Conservation (phyloP, 2,113 vertebrate genomes). For the Microtus ochrogaster region DNA sequence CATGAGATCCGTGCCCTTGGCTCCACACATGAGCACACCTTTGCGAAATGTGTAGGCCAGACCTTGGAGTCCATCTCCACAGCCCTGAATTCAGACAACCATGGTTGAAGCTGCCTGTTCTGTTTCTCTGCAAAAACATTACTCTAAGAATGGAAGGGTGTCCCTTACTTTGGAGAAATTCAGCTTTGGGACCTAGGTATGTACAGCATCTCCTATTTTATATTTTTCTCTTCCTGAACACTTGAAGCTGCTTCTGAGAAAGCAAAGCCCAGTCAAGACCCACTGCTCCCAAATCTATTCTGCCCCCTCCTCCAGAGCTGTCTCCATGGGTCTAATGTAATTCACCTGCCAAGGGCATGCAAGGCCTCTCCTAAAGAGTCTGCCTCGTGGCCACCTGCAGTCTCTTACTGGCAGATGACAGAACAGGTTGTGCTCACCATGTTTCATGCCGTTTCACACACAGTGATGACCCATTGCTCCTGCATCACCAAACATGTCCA, state of each 20-base stretch:
- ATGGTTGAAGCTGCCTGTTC: neutral
- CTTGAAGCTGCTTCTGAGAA: neutral
- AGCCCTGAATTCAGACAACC: no score
- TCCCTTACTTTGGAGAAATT: neutral
- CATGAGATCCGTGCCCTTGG: no score
- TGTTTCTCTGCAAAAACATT: neutral
- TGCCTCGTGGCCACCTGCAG: accelerated
- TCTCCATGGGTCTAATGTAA: neutral
- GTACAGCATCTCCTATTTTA: neutral
- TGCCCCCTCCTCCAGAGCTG: neutral
- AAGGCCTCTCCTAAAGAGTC: neutral
- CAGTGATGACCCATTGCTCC: neutral
- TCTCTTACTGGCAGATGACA: neutral
- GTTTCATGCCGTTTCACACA: neutral
- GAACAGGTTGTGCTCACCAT: neutral
- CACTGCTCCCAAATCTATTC: neutral
- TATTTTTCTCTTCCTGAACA: neutral
- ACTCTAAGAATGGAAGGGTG: neutral
- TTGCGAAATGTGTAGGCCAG: neutral
- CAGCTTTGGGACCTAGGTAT: neutral
- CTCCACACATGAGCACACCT: neutral
- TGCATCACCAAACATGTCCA: neutral
- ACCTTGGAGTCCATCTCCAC: neutral
- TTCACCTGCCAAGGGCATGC: no score
- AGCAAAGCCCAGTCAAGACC: neutral